Evolutionary conservation across 2,888 invertebrate genomes (phyloP), one percentile per base, ranked within the genome.

Genomic region (Ichneumoninae sp.): DNA sequence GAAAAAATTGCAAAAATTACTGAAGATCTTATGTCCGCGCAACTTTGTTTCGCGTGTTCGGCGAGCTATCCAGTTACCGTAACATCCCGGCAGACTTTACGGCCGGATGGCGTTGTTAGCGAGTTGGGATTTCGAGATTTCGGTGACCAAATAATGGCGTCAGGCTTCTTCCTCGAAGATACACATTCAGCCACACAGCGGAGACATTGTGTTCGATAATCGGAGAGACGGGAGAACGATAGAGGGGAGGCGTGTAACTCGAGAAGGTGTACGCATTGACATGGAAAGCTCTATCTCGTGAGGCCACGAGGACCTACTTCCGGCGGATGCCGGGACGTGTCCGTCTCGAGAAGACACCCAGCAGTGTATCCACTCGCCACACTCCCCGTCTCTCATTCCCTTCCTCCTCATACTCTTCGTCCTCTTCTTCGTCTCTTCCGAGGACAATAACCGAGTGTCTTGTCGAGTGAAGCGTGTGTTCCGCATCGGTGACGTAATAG

Each of bases 311-410:
- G 82, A 72, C 72, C 72, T 54, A 82, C 82, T 82, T 85, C 85
- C 85, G 85, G 82, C 85, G 85, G 85, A 85, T 85, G 85, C 71
- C 82, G 82, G 66, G 72, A 80, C 82, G 85, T 82, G 80, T 72
- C 82, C 62, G 82, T 82, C 85, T 84, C 79, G 47, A 44, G 62
- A 76, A 76, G 80, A 77, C 60, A 69, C 54, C 19, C 68, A 13
- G 16, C 40, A 10, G 30, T 22, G 33, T 50, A 50, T 72, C 68
- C 54, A 16, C 36, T 76, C 65, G 50, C 16, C 40, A 6, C 60
- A 54, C 44, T 33, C 33, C 1, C 3, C 44, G 44, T 69, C 47
- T 36, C 19, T 50, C 60, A 22, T 50, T 62, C 7, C 13, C 62
- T 52, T 30, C 19, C 33, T 72, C 33, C 44, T 71, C 40, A 44